Percentiles rank a stretch among this genome's conserved stretches.
These are phyloP conservation scores for Clarias platycephalus DNA, from an alignment of 2,797 vertebrate genomes.

Conservation along the genomic window DNA sequence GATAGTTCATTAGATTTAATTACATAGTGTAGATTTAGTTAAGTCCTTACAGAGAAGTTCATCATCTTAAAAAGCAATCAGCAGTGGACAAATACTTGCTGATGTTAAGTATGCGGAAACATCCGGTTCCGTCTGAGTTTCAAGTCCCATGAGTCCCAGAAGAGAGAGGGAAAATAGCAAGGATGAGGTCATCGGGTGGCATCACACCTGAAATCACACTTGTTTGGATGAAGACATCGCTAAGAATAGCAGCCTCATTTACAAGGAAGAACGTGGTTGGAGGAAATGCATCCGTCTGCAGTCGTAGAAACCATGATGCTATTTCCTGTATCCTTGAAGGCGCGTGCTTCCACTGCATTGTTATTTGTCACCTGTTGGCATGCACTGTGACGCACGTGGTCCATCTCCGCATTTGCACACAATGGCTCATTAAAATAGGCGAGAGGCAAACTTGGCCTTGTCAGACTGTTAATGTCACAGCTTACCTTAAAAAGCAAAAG, in stretches of 20 bases:
- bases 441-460: constrained; percentile 47
- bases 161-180: constrained; percentile 20
- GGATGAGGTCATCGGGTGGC: constrained; percentile 45
- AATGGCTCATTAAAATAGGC: constrained; percentile 66
- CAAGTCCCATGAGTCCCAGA: constrained; percentile 13
- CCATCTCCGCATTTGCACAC: constrained; percentile 47
- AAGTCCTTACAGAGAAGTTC: background rate
- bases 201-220: constrained; percentile 44
- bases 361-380: constrained; percentile 64
- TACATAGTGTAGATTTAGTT: background rate
- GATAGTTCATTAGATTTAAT: background rate
- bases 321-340: constrained; percentile 70
- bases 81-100: background rate
- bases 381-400: constrained; percentile 65
- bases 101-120: background rate
- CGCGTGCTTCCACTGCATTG: constrained; percentile 54
- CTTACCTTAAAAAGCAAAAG: background rate
- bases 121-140: constrained; percentile 13
- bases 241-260: constrained; percentile 64
- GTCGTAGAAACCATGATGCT: constrained; percentile 54
- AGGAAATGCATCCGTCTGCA: constrained; percentile 35
- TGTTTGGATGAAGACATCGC: constrained; percentile 56
- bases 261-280: constrained; percentile 31
- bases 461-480: constrained; percentile 64
- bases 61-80: background rate